Percentiles rank a stretch among this genome's conserved stretches.
phyloP scores from a whole-genome alignment of 1,140 invertebrate genomes.

The Popillia japonica region DNA sequence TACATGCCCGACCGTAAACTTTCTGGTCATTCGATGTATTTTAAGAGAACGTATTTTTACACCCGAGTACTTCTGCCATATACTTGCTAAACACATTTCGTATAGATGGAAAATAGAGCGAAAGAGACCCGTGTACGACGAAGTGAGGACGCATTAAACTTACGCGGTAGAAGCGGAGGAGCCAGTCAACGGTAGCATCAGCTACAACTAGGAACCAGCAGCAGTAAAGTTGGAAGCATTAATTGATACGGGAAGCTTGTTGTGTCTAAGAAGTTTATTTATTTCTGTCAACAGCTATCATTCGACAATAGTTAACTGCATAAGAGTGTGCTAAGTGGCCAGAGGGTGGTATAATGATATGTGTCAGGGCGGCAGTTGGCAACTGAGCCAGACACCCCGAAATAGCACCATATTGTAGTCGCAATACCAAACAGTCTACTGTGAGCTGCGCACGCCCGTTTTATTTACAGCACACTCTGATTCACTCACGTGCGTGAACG shows the following conservation, averaged over 20 bases:
- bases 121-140: not conserved
- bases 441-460: conserved; percentile 37
- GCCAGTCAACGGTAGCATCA: not conserved
- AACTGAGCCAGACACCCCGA: conserved; percentile 56
- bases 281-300: conserved; percentile 43
- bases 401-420: conserved; percentile 56
- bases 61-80: conserved; percentile 26
- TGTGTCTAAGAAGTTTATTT: conserved; percentile 41
- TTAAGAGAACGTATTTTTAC: conserved; percentile 34
- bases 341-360: conserved; percentile 48
- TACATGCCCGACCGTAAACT: conserved; percentile 22
- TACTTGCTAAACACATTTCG: conserved; percentile 29
- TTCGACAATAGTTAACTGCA: conserved; percentile 39
- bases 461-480: conserved; percentile 40
- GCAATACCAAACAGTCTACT: conserved; percentile 56
- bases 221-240: conserved; percentile 19
- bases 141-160: not conserved
- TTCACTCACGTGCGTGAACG: conserved; percentile 33
- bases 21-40: conserved; percentile 32
- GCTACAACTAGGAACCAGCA: not conserved
- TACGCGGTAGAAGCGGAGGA: not conserved
- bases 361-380: conserved; percentile 54
- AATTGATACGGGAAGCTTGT: conserved; percentile 34
- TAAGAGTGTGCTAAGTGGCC: conserved; percentile 49
- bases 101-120: conserved; percentile 24